Conservation (phyloP, 2,797 vertebrate species). For the Pteronotus mesoamericanus region DNA sequence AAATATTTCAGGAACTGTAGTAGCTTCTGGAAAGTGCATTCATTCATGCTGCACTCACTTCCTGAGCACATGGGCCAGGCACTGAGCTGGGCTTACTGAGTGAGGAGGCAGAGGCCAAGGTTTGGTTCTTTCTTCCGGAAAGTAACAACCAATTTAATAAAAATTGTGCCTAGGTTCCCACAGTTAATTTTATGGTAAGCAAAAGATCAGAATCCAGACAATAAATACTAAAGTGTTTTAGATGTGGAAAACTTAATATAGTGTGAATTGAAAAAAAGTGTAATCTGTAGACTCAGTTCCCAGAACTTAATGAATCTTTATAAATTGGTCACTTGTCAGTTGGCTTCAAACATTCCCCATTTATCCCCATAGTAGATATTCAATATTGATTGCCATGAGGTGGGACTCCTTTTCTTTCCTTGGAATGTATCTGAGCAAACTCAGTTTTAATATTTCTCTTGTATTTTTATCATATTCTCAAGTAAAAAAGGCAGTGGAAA, state of each 20-base stretch:
- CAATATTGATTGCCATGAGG: accelerated
- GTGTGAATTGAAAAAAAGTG: not conserved
- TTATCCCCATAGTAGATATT: not conserved
- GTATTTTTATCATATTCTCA: not conserved
- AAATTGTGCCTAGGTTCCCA: not conserved
- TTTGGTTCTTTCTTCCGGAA: not conserved
- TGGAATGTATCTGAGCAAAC: not conserved
- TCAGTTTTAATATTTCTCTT: not conserved
- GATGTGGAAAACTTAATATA: not conserved
- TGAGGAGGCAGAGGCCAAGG: not conserved
- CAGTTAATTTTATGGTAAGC: not conserved
- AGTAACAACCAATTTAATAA: not conserved
- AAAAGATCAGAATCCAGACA: not conserved
- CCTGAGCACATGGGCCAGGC: not conserved
- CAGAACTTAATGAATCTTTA: not conserved
- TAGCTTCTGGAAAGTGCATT: not conserved
- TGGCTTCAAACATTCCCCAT: not conserved
- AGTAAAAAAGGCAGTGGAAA: not conserved
- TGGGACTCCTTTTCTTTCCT: not conserved
- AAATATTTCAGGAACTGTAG: not conserved
- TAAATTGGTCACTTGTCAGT: not conserved
- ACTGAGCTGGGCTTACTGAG: accelerated
- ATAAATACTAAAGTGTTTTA: not conserved
- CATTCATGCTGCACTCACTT: not conserved
- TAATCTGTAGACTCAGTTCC: not conserved